These are phyloP conservation scores for Hermaeophaga mercurialis DNA, from an alignment of 2,888 invertebrate species.

Conservation along the genomic window DNA sequence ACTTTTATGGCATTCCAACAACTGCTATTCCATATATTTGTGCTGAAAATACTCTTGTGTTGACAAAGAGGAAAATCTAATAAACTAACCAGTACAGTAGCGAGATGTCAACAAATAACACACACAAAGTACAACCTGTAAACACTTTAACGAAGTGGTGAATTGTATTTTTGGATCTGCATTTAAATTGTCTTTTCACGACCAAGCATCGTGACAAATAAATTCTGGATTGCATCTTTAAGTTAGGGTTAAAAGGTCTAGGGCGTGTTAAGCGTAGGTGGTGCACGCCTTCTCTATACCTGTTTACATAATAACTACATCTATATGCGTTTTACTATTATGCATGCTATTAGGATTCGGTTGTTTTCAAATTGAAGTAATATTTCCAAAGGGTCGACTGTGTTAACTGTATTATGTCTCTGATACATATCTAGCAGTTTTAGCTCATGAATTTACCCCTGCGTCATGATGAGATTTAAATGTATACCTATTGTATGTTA, in stretches of 20 bases:
- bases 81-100: too few relatives aligned
- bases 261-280: slow-evolving; percentile 43
- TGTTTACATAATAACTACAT: slow-evolving; percentile 47
- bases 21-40: too few relatives aligned
- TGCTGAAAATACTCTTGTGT: too few relatives aligned
- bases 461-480: background rate
- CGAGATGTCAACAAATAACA: slow-evolving; percentile 30
- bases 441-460: slow-evolving; percentile 13
- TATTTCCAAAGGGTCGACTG: slow-evolving; percentile 22
- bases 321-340: slow-evolving; percentile 41
- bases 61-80: too few relatives aligned
- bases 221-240: slow-evolving; percentile 48
- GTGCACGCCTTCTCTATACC: slow-evolving; percentile 35
- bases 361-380: slow-evolving; percentile 32
- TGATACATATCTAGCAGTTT: slow-evolving; percentile 19
- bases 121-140: slow-evolving; percentile 36
- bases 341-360: slow-evolving; percentile 30
- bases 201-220: slow-evolving; percentile 51
- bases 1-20: too few relatives aligned
- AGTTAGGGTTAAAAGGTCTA: slow-evolving; percentile 42
- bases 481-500: too few relatives aligned
- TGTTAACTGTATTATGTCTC: slow-evolving; percentile 13
- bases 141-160: slow-evolving; percentile 38
- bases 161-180: slow-evolving; percentile 44
- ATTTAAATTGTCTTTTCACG: slow-evolving; percentile 52